Base-by-base conservation (phyloP, 1,140 invertebrate genomes). In the Drosophila jambulina region DNA sequence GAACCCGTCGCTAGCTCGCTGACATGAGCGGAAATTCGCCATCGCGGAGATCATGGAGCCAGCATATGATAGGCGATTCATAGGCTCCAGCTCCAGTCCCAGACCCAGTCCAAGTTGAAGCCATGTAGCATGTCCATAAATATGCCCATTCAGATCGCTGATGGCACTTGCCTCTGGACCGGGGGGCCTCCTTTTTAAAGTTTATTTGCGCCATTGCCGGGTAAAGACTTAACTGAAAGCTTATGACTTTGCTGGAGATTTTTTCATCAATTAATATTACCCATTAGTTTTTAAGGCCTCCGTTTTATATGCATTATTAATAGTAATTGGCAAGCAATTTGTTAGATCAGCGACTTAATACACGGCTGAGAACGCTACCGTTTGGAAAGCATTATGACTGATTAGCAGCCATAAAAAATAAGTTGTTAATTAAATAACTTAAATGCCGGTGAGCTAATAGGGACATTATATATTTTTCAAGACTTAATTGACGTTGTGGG, bases 1-100 rank as follows among this genome's bases (percentile, higher is more conserved):
- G 43, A 69, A 25, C 65, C 49, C 68, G 67, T 43, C 51, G 51
- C 45, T 54, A 36, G 51, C 17, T 42, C 54, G 53, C 69, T 51
- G 53, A 71, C 69, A 72, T 60, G 53, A 46, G 43, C 53, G 51
- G 36, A 71, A 71, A 72, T 72, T 71, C 65, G 69, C 69, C 69
- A 72, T 72, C 68, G 68, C 51, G 25, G 69, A 60, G 67, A 72
- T 72, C 67, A 51, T 49, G 51, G n/a, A 36, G 32, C 54, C 43
- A 49, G 21, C 45, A 25, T 67, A 71, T 59, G 65, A 72, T 72
- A 70, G 69, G 65, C 46, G 29, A 72, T 29, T 59, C 68, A 72
- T 71, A 71, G 68, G 19, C n/a, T 42, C 1, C 49, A 45, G 43
- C 43, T 23, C 4, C 25, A 25, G 9, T 4, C 13, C 32, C 12